Evolutionary conservation across 2,797 vertebrate species (phyloP), one percentile per base, ranked within the genome.

Genomic region (Leucoraja ocellata): DNA sequence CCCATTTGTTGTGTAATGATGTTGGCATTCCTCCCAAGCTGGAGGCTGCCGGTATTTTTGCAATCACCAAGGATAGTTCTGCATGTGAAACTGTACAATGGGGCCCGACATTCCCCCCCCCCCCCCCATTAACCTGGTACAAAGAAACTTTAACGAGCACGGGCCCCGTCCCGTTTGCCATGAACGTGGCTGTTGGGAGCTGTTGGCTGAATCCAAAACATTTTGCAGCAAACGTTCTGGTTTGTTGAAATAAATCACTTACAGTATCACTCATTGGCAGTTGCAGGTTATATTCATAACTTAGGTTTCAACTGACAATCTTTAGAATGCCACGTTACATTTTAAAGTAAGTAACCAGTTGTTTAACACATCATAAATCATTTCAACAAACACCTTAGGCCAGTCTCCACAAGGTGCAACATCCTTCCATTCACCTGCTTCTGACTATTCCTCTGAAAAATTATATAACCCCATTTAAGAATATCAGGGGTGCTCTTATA

Each of bases 11-110:
- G 65, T 8, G 90, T 74, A 76, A 92, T 76, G 46, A n/a, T 58
- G 13, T 76, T 92, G 90, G 90, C 71, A 28, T 11, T n/a, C 71
- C 11, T 36, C 90, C 90, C 71, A 92, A 54, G 39, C 68, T 73
- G 90, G 36, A 92, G 36, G 71, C 25, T 92, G 36, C 54, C 71
- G 10, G 36, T 91, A 73, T 91, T 91, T n/a, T 73, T 46, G 36
- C 65, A 74, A 74, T 23, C 16, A 71, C 90, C 90, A 92, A 58
- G 71, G 90, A 92, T 76, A 92, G 71, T 25, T 54, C 36, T 92
- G 90, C 46, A 46, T 54, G 71, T 91, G 90, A 73, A 91, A 91
- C 68, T 28, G 36, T 28, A 73, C 68, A 23, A 36, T 25, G 36
- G 16, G 90, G 90, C 90, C 4, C 25, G 68, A 25, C 3, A 73